These are phyloP conservation scores for Automeris io DNA, from an alignment of 2,888 invertebrate species.

Conservation along the genomic window DNA sequence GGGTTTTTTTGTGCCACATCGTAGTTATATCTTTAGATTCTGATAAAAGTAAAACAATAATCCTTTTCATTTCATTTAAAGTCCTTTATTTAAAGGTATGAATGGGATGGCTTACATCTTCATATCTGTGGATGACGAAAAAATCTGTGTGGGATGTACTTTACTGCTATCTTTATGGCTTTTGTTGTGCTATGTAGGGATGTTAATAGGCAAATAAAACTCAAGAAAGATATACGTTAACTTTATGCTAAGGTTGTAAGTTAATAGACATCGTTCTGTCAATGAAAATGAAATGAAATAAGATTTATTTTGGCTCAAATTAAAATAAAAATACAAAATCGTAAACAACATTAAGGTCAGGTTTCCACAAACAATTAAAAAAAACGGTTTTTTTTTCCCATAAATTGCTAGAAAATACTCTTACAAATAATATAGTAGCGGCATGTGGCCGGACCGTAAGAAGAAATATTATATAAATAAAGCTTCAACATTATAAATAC, in stretches of 20 bases:
- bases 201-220: constrained; percentile 35
- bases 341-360: no score
- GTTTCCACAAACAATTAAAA: no score
- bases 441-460: no score
- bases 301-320: no score
- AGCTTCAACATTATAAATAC: no score
- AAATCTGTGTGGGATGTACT: constrained; percentile 53
- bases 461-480: no score
- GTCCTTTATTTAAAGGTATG: constrained; percentile 64
- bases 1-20: constrained; percentile 10
- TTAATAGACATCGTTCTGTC: not conserved
- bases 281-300: not conserved
- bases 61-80: constrained; percentile 65
- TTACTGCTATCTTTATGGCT: constrained; percentile 39
- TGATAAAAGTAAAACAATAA: constrained; percentile 76
- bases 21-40: constrained; percentile 64
- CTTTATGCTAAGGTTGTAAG: constrained; percentile 3
- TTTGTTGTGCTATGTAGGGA: constrained; percentile 35
- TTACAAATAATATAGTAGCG: no score
- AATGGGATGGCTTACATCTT: constrained; percentile 52
- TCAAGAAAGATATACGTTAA: constrained; percentile 30
- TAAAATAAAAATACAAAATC: no score
- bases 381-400: no score
- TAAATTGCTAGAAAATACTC: no score
- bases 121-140: constrained; percentile 42